phyloP scores from a whole-genome alignment of 2,797 vertebrate genomes.

The Halcyon chelicuti region DNA sequence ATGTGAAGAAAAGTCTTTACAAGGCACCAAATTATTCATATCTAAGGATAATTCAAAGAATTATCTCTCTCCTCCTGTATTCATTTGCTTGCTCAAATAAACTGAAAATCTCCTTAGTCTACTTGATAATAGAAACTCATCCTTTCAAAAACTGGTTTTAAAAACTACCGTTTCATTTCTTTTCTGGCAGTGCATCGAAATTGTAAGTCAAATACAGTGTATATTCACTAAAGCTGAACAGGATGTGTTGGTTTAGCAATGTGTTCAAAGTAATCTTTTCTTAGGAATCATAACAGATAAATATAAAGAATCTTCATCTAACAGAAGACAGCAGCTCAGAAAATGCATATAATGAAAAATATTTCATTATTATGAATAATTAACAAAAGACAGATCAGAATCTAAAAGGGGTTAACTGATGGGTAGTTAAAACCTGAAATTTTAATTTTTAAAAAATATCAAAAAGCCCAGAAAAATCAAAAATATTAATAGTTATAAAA shows the following conservation, averaged over 20 bases:
- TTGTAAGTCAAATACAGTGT: not conserved
- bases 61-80: not conserved
- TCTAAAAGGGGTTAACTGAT: not conserved
- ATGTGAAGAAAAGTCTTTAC: not conserved
- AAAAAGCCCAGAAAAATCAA: not conserved
- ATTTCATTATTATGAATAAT: not conserved
- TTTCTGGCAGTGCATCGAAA: not conserved
- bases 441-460: not conserved
- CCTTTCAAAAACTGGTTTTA: not conserved
- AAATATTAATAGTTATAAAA: not conserved
- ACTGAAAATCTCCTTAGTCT: not conserved
- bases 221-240: not conserved
- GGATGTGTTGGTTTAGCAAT: accelerated
- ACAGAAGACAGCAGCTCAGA: not conserved
- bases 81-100: conserved; percentile 7
- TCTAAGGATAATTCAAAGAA: not conserved
- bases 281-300: not conserved
- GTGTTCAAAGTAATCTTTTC: not conserved
- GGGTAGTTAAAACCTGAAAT: not conserved
- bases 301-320: not conserved
- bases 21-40: not conserved
- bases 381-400: not conserved
- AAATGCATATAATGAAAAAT: not conserved
- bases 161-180: not conserved
- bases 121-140: not conserved